A percentile compares a stretch with the other conserved stretches of the same genome.
Evolutionary conservation across 2,797 vertebrate genomes (phyloP).

Genomic region (Acanthis flammea): DNA sequence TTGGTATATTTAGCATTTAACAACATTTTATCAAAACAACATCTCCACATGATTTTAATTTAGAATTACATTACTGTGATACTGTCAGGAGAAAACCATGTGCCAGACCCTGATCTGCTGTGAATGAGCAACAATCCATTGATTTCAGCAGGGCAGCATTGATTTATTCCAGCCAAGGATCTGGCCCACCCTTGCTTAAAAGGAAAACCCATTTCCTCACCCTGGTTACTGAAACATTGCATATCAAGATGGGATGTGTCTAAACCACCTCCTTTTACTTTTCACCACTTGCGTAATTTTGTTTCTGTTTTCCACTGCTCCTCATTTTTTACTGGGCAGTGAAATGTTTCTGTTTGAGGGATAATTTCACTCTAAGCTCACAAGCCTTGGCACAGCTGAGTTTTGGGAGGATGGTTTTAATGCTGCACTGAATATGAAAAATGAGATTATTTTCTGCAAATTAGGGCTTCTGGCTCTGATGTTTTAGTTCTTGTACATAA

Average conservation of each 20-base stretch:
- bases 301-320: background rate
- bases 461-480: background rate
- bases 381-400: background rate
- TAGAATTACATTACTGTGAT: background rate
- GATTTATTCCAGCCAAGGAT: background rate
- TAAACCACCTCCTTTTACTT: conserved; percentile 34
- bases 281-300: background rate
- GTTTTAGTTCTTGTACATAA: background rate
- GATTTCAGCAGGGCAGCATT: background rate
- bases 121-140: background rate
- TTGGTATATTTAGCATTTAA: conserved; percentile 11
- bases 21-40: background rate
- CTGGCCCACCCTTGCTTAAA: conserved; percentile 4
- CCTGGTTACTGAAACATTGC: background rate
- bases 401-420: background rate
- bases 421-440: background rate
- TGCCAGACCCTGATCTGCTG: conserved; percentile 12
- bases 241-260: background rate
- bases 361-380: background rate
- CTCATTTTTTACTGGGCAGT: background rate
- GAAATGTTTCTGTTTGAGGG: background rate
- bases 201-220: conserved; percentile 30
- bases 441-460: background rate
- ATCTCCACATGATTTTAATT: conserved; percentile 18
- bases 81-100: background rate